Conservation (phyloP, 2,797 vertebrate genomes). For the Danio kyathit region DNA sequence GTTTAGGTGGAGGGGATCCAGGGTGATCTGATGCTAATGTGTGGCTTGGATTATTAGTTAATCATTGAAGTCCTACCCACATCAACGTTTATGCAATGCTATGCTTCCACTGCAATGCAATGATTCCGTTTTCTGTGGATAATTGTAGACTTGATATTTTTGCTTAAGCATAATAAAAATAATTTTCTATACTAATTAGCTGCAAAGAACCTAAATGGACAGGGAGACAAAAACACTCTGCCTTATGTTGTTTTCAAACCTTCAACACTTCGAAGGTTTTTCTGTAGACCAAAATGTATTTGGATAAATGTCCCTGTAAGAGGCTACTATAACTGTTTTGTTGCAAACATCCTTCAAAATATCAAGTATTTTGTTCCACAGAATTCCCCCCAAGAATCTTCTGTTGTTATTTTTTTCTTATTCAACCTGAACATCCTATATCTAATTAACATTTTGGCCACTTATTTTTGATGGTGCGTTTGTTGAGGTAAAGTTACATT, state of each 20-base stretch:
- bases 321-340: too few species aligned
- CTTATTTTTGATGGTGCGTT: too few species aligned
- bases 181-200: background rate
- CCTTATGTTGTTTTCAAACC: background rate
- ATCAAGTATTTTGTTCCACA: too few species aligned
- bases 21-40: background rate
- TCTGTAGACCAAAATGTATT: background rate
- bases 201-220: background rate
- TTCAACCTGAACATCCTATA: too few species aligned
- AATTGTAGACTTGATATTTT: background rate
- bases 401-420: too few species aligned
- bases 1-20: background rate
- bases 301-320: too few species aligned
- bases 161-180: background rate
- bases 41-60: background rate
- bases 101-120: conserved; percentile 47
- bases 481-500: too few species aligned
- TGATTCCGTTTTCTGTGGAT: conserved; percentile 33
- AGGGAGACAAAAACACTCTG: too few species aligned
- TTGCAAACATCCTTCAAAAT: too few species aligned
- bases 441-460: background rate
- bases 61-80: too few species aligned
- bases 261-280: background rate
- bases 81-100: background rate
- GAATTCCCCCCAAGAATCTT: background rate